Evolutionary conservation across 2,113 vertebrate genomes (phyloP).

Genomic region (Archilochus colubris): DNA sequence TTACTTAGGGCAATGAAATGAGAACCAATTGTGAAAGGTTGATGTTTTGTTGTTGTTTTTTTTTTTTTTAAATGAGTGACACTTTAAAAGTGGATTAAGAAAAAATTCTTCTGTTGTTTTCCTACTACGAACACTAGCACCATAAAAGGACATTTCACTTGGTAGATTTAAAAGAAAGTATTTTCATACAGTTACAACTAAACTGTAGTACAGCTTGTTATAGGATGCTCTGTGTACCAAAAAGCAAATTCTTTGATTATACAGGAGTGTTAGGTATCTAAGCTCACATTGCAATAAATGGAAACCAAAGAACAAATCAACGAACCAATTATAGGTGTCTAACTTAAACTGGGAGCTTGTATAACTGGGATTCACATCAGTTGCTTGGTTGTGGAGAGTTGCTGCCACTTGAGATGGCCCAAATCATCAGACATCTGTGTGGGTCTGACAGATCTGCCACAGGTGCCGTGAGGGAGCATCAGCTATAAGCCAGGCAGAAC

Average conservation of each 20-base stretch:
- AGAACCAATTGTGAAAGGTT: neutral
- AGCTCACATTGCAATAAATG: neutral
- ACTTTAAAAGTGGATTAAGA: neutral
- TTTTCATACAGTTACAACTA: neutral
- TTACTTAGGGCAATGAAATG: neutral
- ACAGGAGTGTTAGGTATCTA: neutral
- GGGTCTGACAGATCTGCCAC: conserved; percentile 36
- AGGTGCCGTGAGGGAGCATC: conserved; percentile 14
- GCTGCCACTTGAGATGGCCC: conserved; percentile 38
- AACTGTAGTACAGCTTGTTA: neutral
- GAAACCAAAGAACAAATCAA: neutral
- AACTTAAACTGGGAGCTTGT: conserved; percentile 41
- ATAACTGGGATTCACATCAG: conserved; percentile 4
- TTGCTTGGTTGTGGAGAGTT: conserved; percentile 5
- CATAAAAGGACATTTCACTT: neutral
- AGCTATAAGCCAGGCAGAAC: neutral
- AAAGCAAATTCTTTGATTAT: neutral
- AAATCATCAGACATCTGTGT: conserved; percentile 27
- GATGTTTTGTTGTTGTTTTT: neutral
- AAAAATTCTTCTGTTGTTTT: neutral
- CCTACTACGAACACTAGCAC: neutral
- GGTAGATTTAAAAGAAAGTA: neutral
- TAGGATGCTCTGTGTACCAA: neutral
- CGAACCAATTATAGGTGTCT: conserved; percentile 14
- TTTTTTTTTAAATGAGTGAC: neutral